Evolutionary conservation across 1,140 invertebrate species (phyloP), one percentile per base, ranked within the genome.

Genomic region (Drosophila orena): DNA sequence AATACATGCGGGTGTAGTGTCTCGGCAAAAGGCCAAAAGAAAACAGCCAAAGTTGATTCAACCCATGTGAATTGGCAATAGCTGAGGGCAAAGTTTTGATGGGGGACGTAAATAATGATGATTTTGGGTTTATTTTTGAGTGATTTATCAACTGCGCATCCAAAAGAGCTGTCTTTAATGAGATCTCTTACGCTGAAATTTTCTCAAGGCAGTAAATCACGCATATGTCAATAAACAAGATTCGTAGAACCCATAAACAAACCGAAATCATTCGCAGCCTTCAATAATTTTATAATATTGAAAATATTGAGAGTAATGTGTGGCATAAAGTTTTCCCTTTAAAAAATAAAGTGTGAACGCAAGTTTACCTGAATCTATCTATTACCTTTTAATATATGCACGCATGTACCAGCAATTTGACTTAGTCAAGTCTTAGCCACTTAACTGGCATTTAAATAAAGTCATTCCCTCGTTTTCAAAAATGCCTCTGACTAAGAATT

Each of bases 1-100:
- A 60, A 71, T 53, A 35, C 37, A 86, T 86, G 81, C 83, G 81
- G 81, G 81, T 86, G 83, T 64, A 64, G 54, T 54, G 34, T 62
- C 52, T 49, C 30, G 22, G 22, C 35, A 12, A 40, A 68, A 44
- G 10, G 20, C n/a, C 17, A 17, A 8, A 56, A 30, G 20, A 27
- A 11, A 3, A n/a, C 37, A 38, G 14, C 12, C 17, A 75, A 34
- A 83, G 71, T 84, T 79, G 60, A 62, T 72, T 76, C 46, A 84
- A 84, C 61, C 76, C 71, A 65, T 66, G 59, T 34, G 38, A 68
- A 61, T 62, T 74, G 40, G 20, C 30, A 37, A 56, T 52, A 44
- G 52, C 79, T 61, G 40, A 58, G 44, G 80, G 80, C 70, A 56
- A 65, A 47, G 35, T 15, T 27, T 49, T 56, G 43, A 71, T 71